Base-by-base conservation (phyloP, 2,888 invertebrate genomes). In the Ophion slaviceki region DNA sequence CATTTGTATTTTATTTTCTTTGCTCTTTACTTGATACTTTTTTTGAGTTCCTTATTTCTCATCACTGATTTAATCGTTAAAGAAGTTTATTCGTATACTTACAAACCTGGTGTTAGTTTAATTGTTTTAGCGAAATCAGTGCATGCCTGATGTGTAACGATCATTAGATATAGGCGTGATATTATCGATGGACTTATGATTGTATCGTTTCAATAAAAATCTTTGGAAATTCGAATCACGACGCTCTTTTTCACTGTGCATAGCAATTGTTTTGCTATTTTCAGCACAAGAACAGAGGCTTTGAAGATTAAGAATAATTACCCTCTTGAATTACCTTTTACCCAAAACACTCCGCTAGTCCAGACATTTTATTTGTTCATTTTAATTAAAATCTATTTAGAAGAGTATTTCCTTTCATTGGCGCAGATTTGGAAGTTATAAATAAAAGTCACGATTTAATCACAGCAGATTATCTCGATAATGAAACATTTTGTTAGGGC, bases 401-500 rank as follows among this genome's bases (percentile, higher is more conserved):
- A 61, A 4, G 24, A 61, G 20, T 61, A n/a, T 61, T 61, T 61
- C 8, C 40, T 61, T 61, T 61, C 20, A 4, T 20, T 61, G 10
- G 7, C 20, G n/a, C 20, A 20, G 20, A n/a, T 61, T 61, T 40
- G 6, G 20, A 72, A 36, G 4, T 59, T 24, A 20, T 14, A n/a
- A 61, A 74, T 61, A 62, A 45, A 74, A 61, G 45, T 5, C 11
- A 67, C 53, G 45, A 24, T 62, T 45, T 14, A 45, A 20, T 61
- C n/a, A 47, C 47, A 36, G 59, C 45, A 72, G 66, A 82, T 80
- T 66, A 67, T 80, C 45, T 64, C 64, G 71, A 80, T 71, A 82
- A 82, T 74, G 36, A 36, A 61, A 74, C 61, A 67, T 82, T 78
- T 74, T 68, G 72, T 74, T 72, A 82, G 77, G 82, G 71, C 59